Evolutionary conservation across 2,888 invertebrate genomes (phyloP), one percentile per base, ranked within the genome.

Genomic region (Pachymerium ferrugineum): DNA sequence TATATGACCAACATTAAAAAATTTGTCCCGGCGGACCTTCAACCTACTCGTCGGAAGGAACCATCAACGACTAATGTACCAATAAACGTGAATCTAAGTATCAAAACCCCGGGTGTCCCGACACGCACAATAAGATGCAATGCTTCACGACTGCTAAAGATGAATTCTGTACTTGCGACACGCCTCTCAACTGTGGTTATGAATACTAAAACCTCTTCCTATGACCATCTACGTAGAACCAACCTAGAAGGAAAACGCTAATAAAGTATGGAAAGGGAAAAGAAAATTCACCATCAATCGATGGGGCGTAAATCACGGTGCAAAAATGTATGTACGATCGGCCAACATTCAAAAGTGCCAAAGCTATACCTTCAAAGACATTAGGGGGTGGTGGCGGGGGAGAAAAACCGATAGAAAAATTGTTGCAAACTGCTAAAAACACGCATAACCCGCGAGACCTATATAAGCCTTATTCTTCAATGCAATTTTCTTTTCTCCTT

Each of bases 91-190:
- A 62, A 62, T 62, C 28, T 25, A 62, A 62, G 28, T 25, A 54
- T 0, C 19, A 25, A 38, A 25, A 62, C 25, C 62, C 62, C 25
- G 25, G 62, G 28, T 28, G 25, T 25, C 28, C 62, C 28, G 62
- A 62, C 62, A 62, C 62, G 62, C 62, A 62, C 62, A 62, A 62
- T 62, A 62, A 62, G 25, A 62, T 62, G 62, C 62, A 62, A 28
- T 62, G 12, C 28, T 28, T 28, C 62, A 28, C 25, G 62, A 22
- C 25, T 62, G 28, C 62, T 62, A 62, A 62, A 62, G 62, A 62
- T 62, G 62, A 62, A 62, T 28, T 62, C 62, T 28, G 22, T 28
- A 28, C 62, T 62, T 28, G 62, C 62, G 28, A 62, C 62, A 62
- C 62, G 62, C 28, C 62, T 25, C 8, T 28, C 25, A 28, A 22